Evolutionary conservation across 1,140 invertebrate species (phyloP), one percentile per base, ranked within the genome.

Genomic region (Ceratosolen fusciceps): DNA sequence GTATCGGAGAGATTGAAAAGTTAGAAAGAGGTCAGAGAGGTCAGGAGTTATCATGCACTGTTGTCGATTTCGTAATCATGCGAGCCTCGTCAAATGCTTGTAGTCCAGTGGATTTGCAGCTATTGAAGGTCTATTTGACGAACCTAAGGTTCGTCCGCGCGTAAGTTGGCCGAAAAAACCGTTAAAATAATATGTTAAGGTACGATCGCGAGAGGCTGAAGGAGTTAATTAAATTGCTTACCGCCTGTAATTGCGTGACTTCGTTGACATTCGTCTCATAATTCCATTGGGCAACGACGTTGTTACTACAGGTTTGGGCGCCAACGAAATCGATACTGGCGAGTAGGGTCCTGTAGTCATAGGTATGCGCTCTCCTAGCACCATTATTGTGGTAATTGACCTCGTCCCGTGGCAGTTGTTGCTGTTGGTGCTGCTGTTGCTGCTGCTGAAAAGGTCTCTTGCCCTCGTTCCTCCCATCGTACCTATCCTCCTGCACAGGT

Each of bases 251-350:
- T 88, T 96, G 95, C 0, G 95, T 96, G 72, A 91, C 92, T 87
- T 95, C 94, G 86, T 96, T 96, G 8, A 96, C 94, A 86, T 96
- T 94, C 0, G 96, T 96, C 89, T 96, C 95, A 87, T 96, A 97
- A 85, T 94, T 93, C 96, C 96, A 97, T 83, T 96, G 95, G 0
- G 95, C 94, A 0, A 93, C 93, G 39, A 96, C 95, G 87, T 96
- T 96, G 39, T 93, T 93, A 3, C 94, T 95, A 85, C 95, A 96
- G 85, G 95, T 93, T 84, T 94, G 92, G 0, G 95, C 94, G 16
- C 94, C 93, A 80, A 94, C 92, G 62, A 94, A 92, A 84, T 96
- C 95, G 16, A 95, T 90, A 76, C 93, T 92, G 14, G 92, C 91
- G 34, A 96, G 86, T n/a, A 95, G 86, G 56, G 89, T 88, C 72